A percentile compares a stretch with the other conserved stretches of the same genome.
Evolutionary conservation across 2,113 vertebrate genomes (phyloP).

Genomic region (Leptosomus discolor): DNA sequence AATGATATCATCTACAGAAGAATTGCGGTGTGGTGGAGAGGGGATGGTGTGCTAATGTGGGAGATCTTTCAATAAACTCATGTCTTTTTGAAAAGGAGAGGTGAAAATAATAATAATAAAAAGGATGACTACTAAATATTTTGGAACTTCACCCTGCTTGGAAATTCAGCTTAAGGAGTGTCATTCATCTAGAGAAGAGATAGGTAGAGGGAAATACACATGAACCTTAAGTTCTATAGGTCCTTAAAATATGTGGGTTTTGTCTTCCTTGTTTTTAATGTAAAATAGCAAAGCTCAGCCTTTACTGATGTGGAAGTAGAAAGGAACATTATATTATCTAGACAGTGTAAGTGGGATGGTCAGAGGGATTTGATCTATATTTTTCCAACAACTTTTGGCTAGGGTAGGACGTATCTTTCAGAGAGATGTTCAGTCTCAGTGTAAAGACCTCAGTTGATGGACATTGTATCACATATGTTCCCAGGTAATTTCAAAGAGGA

Average conservation of each 20-base stretch:
- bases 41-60: neutral
- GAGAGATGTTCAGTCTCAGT: neutral
- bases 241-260: neutral
- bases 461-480: neutral
- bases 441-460: neutral
- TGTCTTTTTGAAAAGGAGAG: neutral
- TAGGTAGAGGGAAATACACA: neutral
- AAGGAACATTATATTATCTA: neutral
- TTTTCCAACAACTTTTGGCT: neutral
- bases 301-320: neutral
- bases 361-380: neutral
- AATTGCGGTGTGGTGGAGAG: fast-evolving
- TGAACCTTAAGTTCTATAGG: neutral
- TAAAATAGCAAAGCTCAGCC: neutral
- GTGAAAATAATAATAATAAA: neutral
- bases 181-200: neutral
- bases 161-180: neutral
- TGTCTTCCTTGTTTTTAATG: neutral
- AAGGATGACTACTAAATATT: neutral
- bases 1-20: neutral
- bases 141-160: neutral
- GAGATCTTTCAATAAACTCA: neutral
- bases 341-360: neutral
- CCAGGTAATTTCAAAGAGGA: neutral
- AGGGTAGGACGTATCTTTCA: neutral